phyloP scores from a whole-genome alignment of 2,797 vertebrate species.

The Carcharodon carcharias region DNA sequence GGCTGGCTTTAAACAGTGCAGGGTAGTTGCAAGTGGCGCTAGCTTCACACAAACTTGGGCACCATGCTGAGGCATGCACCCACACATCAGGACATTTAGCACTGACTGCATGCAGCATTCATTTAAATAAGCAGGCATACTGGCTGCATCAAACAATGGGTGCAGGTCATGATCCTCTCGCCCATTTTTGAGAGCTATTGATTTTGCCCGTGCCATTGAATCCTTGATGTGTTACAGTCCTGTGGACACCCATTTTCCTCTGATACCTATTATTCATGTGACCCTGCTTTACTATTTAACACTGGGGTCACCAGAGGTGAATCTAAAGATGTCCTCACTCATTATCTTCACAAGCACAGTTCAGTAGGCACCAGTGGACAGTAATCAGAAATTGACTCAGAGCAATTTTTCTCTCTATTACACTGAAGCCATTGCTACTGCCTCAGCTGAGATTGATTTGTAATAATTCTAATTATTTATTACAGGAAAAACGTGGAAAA shows the following conservation, averaged over 20 bases:
- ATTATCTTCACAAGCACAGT: not conserved
- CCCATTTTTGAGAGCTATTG: not conserved
- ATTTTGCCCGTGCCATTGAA: not conserved
- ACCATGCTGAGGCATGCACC: too few species aligned
- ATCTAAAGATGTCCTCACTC: not conserved
- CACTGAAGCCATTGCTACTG: not conserved
- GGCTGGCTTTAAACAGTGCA: too few species aligned
- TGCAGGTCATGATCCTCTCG: not conserved
- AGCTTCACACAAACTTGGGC: too few species aligned
- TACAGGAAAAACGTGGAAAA: conserved; percentile 71
- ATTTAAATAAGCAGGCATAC: not conserved
- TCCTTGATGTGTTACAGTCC: not conserved
- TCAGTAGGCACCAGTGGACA: not conserved
- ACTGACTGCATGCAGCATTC: not conserved
- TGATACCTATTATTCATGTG: not conserved
- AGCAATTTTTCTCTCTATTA: not conserved
- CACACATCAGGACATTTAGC: not conserved
- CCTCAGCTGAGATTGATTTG: not conserved
- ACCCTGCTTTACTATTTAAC: not conserved
- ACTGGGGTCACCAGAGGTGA: not conserved
- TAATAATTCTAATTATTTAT: not conserved
- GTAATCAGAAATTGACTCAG: not conserved
- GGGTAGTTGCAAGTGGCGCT: too few species aligned
- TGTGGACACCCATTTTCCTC: not conserved
- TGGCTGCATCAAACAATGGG: not conserved